Conservation (phyloP, 2,113 vertebrate genomes). For the Epinephelus cyanopodus region DNA sequence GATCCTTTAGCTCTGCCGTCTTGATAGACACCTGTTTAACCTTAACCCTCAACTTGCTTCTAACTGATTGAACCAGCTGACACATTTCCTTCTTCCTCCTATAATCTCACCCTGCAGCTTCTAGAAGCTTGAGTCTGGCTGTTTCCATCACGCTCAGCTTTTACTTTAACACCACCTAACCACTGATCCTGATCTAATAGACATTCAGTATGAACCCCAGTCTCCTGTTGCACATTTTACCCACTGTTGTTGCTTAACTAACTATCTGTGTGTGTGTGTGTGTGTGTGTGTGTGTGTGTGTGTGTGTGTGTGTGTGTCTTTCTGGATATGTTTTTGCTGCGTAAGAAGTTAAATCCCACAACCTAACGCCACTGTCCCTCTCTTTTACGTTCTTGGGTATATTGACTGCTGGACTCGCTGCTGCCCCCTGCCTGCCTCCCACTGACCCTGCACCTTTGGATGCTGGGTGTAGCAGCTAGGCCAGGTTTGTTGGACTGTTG, state of each 20-base stretch:
- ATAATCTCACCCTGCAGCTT: conserved; percentile 5
- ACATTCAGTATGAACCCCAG: not conserved
- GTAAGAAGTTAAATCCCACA: conserved; percentile 41
- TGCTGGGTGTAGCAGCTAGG: conserved; percentile 84
- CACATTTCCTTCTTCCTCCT: not conserved
- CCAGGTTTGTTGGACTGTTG: conserved; percentile 85
- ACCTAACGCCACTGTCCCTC: conserved; percentile 82
- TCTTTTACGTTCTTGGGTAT: conserved; percentile 71
- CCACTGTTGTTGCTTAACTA: conserved; percentile 10
- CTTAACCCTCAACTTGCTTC: not conserved
- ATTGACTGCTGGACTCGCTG: conserved; percentile 73
- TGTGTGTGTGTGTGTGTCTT: not conserved
- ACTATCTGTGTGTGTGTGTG: not conserved
- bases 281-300: not conserved
- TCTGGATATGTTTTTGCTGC: conserved; percentile 16
- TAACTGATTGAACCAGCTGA: not conserved
- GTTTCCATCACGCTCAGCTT: not conserved
- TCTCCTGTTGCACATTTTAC: conserved; percentile 20
- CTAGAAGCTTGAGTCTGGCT: conserved; percentile 17
- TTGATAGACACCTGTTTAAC: not conserved
- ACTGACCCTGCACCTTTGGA: conserved; percentile 76
- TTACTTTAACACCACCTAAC: conserved; percentile 6
- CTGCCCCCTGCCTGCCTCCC: conserved; percentile 71
- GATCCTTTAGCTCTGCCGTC: not conserved
- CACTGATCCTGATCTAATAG: conserved; percentile 14